Base-by-base conservation (phyloP, 2,888 invertebrate species). In the Synanthedon vespiformis region DNA sequence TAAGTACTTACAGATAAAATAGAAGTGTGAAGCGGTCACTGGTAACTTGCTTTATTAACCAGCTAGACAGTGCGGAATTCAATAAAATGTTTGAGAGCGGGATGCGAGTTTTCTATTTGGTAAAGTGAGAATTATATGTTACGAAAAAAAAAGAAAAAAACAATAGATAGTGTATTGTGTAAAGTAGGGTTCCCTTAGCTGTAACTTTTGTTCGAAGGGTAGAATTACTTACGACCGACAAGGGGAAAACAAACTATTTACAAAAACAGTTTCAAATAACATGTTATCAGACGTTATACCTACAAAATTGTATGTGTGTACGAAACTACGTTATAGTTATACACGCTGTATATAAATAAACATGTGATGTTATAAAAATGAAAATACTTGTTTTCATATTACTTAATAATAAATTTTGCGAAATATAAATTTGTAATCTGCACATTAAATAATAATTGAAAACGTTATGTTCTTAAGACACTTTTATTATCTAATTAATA, bases 101-200 rank as follows among this genome's bases (percentile, higher is more conserved):
- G 71, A 68, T 69, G 67, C 68, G 70, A 71, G 71, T 72, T 72
- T 68, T 68, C 75, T 74, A 68, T 72, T 72, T 67, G 66, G 67
- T 70, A 76, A 78, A 82, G 77, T 82, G 74, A 76, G 77, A 80
- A 82, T 82, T 80, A 82, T 80, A 79, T 77, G 75, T 72, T 70
- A 68, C 68, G 67, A 60, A 72, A 72, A 65, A 54, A 13, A 47
- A 69, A 74, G 67, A 73, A 73, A 70, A 61, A 65, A 72, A 73
- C 71, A 72, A 73, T 68, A 69, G 50, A 40, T 74, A 68, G 63
- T 66, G 60, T 63, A 57, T 63, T 69, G 70, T 70, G 70, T 72
- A 74, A 77, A 79, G 68, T 72, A 74, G 70, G 73, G 75, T 70
- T 70, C 71, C 65, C 69, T 64, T 57, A 61, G 61, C 64, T 67